A percentile compares a stretch with the other conserved stretches of the same genome.
Conservation (phyloP, 1,140 invertebrate genomes). For the Calliphora vicina region DNA sequence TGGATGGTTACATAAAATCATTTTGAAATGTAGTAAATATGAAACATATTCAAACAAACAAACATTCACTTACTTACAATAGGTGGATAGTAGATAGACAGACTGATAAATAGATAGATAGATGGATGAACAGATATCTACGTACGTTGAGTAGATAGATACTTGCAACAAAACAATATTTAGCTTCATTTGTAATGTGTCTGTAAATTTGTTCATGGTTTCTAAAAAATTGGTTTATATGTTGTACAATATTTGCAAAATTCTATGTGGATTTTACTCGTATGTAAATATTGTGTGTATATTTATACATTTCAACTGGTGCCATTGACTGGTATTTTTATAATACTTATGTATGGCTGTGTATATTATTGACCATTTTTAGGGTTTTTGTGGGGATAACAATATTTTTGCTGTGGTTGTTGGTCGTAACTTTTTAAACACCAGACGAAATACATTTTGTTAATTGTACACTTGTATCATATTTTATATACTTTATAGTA, state of each 20-base stretch:
- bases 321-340: not conserved
- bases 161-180: not conserved
- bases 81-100: not conserved
- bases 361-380: not conserved
- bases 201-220: not conserved
- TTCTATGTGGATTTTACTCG: too few species aligned
- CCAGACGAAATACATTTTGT: slow-evolving; percentile 5
- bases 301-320: not conserved
- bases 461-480: slow-evolving; percentile 6
- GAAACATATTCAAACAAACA: not conserved
- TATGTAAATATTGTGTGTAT: not conserved
- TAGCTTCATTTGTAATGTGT: not conserved
- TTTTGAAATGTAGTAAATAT: not conserved
- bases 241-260: not conserved
- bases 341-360: not conserved
- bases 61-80: not conserved
- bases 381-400: not conserved
- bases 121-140: too few species aligned
- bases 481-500: not conserved
- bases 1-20: not conserved
- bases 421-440: not conserved
- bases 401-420: not conserved
- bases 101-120: not conserved
- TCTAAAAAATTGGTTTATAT: not conserved
- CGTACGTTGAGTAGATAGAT: not conserved